phyloP scores from a whole-genome alignment of 2,888 invertebrate species.

The Tuberolachnus salignus region DNA sequence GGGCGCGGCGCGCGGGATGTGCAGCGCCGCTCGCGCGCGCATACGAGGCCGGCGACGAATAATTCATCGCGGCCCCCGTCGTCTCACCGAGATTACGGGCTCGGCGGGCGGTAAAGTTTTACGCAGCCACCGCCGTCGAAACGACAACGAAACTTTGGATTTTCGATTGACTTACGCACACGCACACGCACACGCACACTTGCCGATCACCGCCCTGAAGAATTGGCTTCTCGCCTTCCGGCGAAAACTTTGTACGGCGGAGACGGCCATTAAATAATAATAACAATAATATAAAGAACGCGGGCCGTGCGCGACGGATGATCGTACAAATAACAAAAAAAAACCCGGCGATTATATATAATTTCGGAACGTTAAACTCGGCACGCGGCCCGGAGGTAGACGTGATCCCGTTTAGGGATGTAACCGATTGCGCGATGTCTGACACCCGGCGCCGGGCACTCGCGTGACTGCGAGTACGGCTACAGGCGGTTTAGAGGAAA shows the following conservation, averaged over 20 bases:
- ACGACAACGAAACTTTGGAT: constrained; percentile 26
- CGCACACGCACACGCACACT: not conserved
- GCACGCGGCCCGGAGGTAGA: too few species aligned
- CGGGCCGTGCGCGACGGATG: too few species aligned
- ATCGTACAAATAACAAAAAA: too few species aligned
- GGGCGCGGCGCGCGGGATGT: not conserved
- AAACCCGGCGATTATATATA: too few species aligned
- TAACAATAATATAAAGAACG: not conserved
- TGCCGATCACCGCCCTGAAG: not conserved
- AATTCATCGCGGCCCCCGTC: constrained; percentile 11
- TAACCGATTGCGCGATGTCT: too few species aligned
- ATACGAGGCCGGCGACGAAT: not conserved
- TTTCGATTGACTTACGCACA: constrained; percentile 24
- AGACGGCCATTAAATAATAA: constrained; percentile 40
- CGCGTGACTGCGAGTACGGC: too few species aligned
- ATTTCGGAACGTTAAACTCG: too few species aligned
- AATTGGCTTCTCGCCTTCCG: not conserved
- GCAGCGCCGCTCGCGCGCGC: not conserved
- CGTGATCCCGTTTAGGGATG: too few species aligned
- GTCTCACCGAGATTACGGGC: constrained; percentile 20
- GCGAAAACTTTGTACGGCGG: constrained; percentile 10
- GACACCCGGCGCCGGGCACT: too few species aligned
- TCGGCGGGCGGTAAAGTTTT: constrained; percentile 26
- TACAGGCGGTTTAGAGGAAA: too few species aligned
- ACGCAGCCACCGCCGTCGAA: not conserved